Evolutionary conservation across 2,113 vertebrate genomes (phyloP).

Genomic region (Connochaetes taurinus): DNA sequence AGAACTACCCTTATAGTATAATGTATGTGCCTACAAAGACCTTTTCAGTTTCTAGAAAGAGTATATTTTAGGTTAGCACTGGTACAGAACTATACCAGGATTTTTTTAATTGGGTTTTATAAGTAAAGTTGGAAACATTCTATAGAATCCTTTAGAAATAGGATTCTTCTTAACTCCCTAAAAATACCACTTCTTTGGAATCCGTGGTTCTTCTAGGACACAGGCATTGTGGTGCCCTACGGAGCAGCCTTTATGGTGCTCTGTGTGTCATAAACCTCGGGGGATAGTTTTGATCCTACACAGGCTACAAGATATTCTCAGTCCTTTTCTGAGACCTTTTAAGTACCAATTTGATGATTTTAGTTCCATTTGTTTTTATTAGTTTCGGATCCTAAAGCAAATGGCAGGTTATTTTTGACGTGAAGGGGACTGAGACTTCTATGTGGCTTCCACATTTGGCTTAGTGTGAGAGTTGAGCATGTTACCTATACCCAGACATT

Average conservation of each 20-base stretch:
- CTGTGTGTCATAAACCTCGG: background rate
- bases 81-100: background rate
- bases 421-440: background rate
- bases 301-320: background rate
- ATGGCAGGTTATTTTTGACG: background rate
- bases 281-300: background rate
- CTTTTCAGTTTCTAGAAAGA: background rate
- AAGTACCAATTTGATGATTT: background rate
- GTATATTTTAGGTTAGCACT: background rate
- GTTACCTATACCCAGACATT: background rate
- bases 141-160: background rate
- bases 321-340: background rate
- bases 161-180: background rate
- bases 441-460: background rate
- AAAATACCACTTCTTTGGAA: background rate
- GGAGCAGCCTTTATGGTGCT: background rate
- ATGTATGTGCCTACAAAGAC: background rate
- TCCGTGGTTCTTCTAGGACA: background rate
- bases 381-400: constrained; percentile 28
- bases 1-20: background rate
- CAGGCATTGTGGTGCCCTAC: background rate
- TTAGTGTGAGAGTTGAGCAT: background rate
- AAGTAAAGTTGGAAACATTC: background rate
- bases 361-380: background rate
- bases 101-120: background rate